These are phyloP conservation scores for Hemitrygon akajei DNA, from an alignment of 2,797 vertebrate species.

Conservation along the genomic window DNA sequence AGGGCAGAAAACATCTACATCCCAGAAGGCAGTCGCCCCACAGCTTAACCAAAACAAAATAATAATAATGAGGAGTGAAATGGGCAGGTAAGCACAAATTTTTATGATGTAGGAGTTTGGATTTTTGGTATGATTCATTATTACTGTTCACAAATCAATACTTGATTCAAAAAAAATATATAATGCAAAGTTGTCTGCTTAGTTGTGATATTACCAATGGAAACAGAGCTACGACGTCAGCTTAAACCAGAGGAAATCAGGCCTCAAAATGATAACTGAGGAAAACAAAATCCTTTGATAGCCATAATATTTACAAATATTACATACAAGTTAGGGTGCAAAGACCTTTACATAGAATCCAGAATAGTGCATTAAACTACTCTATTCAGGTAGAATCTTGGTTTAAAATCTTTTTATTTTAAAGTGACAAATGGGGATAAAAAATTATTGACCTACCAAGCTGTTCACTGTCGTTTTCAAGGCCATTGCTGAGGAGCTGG, in stretches of 20 bases:
- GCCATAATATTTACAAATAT: neutral
- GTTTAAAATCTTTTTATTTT: neutral
- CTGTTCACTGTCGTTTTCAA: slow-evolving; percentile 66
- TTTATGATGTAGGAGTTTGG: neutral
- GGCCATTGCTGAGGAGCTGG: slow-evolving; percentile 66
- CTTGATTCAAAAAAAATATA: neutral
- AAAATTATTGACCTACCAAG: slow-evolving; percentile 55
- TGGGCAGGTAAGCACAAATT: neutral
- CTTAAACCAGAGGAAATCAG: neutral
- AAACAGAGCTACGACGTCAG: too few relatives aligned
- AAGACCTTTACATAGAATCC: neutral
- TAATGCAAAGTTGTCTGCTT: neutral
- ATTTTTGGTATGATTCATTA: neutral
- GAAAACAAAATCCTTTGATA: neutral
- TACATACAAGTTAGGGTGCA: too few relatives aligned
- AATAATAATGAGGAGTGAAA: neutral
- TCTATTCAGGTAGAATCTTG: neutral
- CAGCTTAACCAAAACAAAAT: neutral
- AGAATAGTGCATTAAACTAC: neutral
- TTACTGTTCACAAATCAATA: neutral
- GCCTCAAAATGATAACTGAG: neutral
- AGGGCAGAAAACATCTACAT: neutral
- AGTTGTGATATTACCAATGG: neutral
- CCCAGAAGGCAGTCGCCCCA: neutral
- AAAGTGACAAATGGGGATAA: neutral